Evolutionary conservation across 2,888 invertebrate species (phyloP), one percentile per base, ranked within the genome.

Genomic region (Epistrophe grossulariae): DNA sequence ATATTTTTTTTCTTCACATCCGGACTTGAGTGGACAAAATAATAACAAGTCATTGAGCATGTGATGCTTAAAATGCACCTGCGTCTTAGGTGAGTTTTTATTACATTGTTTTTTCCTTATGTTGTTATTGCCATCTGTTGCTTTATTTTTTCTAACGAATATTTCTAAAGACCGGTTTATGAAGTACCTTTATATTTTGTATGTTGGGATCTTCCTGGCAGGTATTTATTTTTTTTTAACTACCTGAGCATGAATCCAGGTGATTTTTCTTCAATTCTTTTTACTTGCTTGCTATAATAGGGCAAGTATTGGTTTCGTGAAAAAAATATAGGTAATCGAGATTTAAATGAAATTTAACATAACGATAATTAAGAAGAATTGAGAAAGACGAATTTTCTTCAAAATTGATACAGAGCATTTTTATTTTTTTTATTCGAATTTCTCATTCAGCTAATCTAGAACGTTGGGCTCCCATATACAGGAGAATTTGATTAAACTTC

Each of bases 31-130:
- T 31, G 71, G 62, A 59, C 64, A 50, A 50, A n/a, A 70, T 31
- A 55, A 55, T 31, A 28, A 55, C 40, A 70, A 74, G 28, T 57
- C 43, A 19, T 48, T 52, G 40, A 64, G 17, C 74, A 73, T 79
- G 40, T 74, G 80, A 76, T 76, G 84, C 80, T 76, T 76, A 11
- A 60, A 57, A 60, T 79, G 59, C 84, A 84, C 84, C 84, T 84
- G 84, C 71, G 66, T 52, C 50, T 50, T 50, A 84, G 84, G 62
- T 79, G 84, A 35, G 57, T 35, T 31, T 43, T 52, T 52, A 40
- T 52, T 15, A 13, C 52, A 10, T 59, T 43, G 45, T 50, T 43
- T 43, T 72, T 66, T 45, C 59, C 45, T 60, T 72, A 66, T 84
- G 64, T 59, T 15, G 57, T 82, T 28, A 8, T 24, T 52, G 64